These are phyloP conservation scores for Daphoenositta chrysoptera DNA, from an alignment of 2,113 vertebrate genomes.

Conservation along the genomic window DNA sequence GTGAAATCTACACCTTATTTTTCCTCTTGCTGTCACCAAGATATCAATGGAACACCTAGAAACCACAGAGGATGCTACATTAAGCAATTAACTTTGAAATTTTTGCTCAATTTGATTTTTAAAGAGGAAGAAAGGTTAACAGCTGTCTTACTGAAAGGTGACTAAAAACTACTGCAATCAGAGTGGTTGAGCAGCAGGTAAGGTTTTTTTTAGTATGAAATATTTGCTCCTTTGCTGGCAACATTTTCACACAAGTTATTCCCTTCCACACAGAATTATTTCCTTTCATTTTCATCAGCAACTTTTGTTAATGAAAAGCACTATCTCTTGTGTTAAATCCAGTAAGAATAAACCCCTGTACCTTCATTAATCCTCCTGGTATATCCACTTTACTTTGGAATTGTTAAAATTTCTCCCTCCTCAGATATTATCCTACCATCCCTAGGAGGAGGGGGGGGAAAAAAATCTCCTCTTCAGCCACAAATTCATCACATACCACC, in stretches of 20 bases:
- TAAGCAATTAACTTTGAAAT: background rate
- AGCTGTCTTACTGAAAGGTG: background rate
- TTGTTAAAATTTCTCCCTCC: background rate
- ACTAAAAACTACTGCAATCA: background rate
- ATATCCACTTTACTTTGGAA: background rate
- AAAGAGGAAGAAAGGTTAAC: background rate
- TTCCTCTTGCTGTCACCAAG: background rate
- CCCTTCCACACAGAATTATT: background rate
- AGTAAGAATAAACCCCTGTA: background rate
- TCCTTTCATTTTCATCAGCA: background rate
- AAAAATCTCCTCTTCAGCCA: background rate
- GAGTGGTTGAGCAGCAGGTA: background rate
- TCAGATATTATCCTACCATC: background rate
- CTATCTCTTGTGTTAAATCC: background rate
- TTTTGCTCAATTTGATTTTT: background rate
- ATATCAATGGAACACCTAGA: background rate
- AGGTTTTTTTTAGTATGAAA: background rate
- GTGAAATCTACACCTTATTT: background rate
- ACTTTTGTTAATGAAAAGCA: background rate
- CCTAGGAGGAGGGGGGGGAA: background rate
- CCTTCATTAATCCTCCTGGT: background rate
- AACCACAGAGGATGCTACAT: background rate
- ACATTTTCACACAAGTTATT: background rate
- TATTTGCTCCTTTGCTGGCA: background rate
- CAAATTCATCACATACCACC: background rate